Conservation (phyloP, 2,113 vertebrate species). For the Hippolais icterina region DNA sequence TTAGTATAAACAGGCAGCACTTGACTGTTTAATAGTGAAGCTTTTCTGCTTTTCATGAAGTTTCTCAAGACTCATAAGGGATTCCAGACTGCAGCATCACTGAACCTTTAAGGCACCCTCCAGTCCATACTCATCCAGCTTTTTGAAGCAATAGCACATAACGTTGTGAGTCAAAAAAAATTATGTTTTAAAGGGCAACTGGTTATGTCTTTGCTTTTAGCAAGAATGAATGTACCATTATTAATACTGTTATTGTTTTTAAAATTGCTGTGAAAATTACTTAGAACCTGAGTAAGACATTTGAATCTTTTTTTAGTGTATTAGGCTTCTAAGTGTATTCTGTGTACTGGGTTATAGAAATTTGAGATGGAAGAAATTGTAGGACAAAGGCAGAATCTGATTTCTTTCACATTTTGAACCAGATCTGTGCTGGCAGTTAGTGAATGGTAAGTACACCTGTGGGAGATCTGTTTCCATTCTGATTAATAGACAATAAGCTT, state of each 20-base stretch:
- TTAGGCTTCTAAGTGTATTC: background rate
- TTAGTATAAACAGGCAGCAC: background rate
- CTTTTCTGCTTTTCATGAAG: background rate
- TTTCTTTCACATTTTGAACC: background rate
- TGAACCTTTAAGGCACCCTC: background rate
- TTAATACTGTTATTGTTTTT: background rate
- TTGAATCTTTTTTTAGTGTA: background rate
- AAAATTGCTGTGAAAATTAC: background rate
- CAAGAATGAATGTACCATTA: background rate
- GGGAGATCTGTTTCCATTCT: background rate
- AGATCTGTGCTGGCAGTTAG: background rate
- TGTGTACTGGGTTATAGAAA: background rate
- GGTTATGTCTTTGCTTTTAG: background rate
- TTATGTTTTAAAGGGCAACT: background rate
- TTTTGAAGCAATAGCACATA: background rate
- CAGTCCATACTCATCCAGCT: background rate
- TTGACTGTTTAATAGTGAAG: background rate
- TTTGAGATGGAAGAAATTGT: background rate
- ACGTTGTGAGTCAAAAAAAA: background rate
- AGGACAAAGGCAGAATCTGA: background rate
- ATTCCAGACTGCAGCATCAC: background rate
- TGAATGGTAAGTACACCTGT: background rate
- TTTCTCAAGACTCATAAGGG: background rate
- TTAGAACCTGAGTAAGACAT: background rate
- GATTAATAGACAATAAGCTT: background rate